A percentile compares a stretch with the other conserved stretches of the same genome.
Conservation (phyloP, 2,888 invertebrate species). For the Periphyllus acericola region DNA sequence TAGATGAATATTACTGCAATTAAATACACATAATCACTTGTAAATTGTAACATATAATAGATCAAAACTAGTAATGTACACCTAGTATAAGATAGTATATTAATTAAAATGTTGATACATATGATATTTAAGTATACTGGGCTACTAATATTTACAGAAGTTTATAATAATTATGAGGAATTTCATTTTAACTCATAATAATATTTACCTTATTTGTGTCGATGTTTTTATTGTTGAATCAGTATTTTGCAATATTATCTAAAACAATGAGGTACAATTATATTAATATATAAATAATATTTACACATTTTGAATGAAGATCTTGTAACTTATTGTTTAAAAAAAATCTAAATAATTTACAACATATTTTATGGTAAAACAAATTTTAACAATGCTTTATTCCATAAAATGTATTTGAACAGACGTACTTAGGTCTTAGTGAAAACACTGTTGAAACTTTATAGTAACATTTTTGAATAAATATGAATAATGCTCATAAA, state of each 20-base stretch:
- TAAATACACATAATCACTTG: background rate
- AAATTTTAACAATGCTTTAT: background rate
- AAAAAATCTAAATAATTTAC: background rate
- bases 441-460: too few species aligned
- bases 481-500: too few species aligned
- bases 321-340: background rate
- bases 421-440: too few species aligned
- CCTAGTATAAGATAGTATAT: background rate
- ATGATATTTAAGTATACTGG: too few species aligned
- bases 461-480: too few species aligned
- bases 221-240: background rate
- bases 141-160: too few species aligned
- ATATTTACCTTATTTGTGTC: conserved; percentile 42
- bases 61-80: too few species aligned
- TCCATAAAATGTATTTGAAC: too few species aligned
- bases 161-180: background rate
- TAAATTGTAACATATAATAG: background rate
- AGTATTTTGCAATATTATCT: conserved; percentile 33
- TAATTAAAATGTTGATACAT: background rate
- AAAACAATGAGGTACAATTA: background rate
- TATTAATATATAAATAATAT: background rate
- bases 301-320: background rate
- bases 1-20: background rate
- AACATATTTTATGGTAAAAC: background rate
- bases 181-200: background rate